phyloP scores from a whole-genome alignment of 2,113 vertebrate species.

The Madoqua kirkii region DNA sequence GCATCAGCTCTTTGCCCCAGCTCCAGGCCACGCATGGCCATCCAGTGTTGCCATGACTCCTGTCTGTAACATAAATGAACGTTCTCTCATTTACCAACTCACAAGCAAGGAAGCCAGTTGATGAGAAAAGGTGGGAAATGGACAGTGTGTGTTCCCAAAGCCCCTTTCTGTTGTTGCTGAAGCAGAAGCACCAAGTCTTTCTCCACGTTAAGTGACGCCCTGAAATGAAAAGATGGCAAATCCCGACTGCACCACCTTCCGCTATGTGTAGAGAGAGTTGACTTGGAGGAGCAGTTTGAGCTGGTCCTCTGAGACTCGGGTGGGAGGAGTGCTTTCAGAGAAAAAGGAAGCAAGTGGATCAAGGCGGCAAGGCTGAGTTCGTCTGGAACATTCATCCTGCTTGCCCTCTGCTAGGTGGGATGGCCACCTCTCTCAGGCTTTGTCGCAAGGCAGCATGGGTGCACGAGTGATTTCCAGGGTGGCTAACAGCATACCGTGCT shows the following conservation, averaged over 20 bases:
- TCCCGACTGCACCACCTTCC: fast-evolving
- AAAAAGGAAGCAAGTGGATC: background rate
- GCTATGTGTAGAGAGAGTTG: fast-evolving
- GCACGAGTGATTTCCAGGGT: too few relatives aligned
- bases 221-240: too few relatives aligned
- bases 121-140: background rate
- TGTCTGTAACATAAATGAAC: fast-evolving
- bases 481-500: background rate
- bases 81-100: fast-evolving
- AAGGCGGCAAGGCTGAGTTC: background rate
- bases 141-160: background rate
- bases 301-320: background rate
- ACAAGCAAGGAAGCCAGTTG: fast-evolving
- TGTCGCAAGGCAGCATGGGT: fast-evolving
- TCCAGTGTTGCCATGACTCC: too few relatives aligned
- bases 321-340: background rate
- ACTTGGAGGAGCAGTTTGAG: background rate
- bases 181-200: background rate
- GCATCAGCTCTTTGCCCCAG: fast-evolving
- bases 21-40: fast-evolving
- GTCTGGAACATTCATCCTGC: background rate
- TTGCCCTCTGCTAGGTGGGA: background rate
- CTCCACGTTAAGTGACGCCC: fast-evolving
- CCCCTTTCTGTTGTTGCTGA: background rate
- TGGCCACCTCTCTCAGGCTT: background rate